Conservation (phyloP, 2,888 invertebrate species). For the Ethmia dodecea region DNA sequence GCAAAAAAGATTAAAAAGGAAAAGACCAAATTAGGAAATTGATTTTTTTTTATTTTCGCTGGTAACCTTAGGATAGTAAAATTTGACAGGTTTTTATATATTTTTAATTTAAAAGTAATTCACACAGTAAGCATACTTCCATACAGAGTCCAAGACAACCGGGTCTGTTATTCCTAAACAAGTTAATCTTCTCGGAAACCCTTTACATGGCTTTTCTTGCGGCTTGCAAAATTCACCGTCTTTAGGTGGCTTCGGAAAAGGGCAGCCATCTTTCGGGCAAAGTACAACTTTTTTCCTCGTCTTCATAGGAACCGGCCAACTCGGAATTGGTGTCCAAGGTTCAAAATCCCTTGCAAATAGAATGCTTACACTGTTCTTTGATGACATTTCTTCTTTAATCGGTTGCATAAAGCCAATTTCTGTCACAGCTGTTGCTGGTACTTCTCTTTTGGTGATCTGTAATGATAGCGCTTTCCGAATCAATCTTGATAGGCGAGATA, state of each 20-base stretch:
- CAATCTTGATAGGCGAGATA: too few species aligned
- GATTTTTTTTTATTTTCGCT: neutral
- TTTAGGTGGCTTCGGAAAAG: neutral
- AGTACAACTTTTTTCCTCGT: neutral
- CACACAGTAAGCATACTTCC: too few species aligned
- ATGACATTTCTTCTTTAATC: too few species aligned
- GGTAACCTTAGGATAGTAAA: too few species aligned
- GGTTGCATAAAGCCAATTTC: too few species aligned
- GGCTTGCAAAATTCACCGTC: conserved; percentile 2
- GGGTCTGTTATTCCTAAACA: neutral
- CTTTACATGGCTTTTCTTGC: neutral
- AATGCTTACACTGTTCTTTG: too few species aligned
- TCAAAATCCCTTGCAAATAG: neutral
- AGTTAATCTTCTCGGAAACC: neutral
- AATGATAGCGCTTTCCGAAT: too few species aligned
- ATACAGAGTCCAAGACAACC: neutral
- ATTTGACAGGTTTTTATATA: too few species aligned
- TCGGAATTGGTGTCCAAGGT: neutral
- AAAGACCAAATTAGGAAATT: neutral
- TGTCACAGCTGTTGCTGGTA: too few species aligned
- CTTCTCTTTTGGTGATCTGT: too few species aligned
- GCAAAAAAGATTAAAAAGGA: neutral
- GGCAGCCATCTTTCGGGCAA: neutral
- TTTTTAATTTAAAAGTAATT: too few species aligned
- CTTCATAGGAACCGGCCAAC: neutral